Percentiles rank a stretch among this genome's conserved stretches.
Conservation (phyloP, 2,113 vertebrate genomes). For the Pelmatolapia mariae region DNA sequence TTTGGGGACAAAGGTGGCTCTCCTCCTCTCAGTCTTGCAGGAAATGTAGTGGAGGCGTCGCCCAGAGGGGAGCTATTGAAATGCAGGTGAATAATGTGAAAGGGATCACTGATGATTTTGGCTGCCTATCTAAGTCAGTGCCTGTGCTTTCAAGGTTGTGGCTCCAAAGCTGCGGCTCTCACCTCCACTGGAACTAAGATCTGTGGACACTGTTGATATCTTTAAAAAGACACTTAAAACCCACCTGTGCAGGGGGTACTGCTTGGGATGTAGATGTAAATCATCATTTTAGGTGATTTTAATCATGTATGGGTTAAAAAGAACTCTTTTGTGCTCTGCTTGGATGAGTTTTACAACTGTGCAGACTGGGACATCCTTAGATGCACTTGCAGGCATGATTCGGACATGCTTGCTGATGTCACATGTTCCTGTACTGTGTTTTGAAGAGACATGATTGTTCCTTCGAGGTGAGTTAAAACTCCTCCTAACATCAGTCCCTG, state of each 20-base stretch:
- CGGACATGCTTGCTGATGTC: no score
- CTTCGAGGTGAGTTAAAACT: rapidly evolving
- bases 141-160: neutral
- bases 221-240: neutral
- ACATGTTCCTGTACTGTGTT: no score
- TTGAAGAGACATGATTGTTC: neutral
- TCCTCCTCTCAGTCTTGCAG: neutral
- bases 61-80: neutral
- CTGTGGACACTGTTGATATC: neutral
- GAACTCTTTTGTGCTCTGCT: no score
- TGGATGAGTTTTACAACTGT: no score
- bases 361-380: no score
- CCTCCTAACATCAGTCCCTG: neutral
- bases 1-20: neutral
- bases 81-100: neutral
- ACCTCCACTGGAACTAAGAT: neutral
- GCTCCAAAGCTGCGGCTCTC: neutral
- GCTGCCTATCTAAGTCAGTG: neutral
- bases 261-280: no score
- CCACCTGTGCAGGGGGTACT: neutral
- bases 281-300: no score
- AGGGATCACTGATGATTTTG: neutral
- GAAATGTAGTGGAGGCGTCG: rapidly evolving
- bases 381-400: no score
- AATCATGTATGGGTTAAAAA: no score